Evolutionary conservation across 2,113 vertebrate species (phyloP).

Genomic region (Microcebus griseorufus): DNA sequence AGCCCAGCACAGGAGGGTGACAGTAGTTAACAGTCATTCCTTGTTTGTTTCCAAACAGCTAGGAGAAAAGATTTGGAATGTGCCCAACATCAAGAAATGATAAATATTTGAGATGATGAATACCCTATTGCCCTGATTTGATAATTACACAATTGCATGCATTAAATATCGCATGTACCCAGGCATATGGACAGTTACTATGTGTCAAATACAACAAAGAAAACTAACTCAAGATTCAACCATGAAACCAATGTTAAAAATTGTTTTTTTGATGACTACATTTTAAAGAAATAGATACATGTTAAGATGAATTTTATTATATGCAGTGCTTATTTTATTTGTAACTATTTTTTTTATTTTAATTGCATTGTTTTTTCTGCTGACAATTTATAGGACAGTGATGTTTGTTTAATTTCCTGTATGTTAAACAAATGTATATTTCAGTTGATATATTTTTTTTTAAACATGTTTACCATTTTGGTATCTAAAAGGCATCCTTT

Average conservation of each 20-base stretch:
- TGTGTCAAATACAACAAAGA: neutral
- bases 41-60: neutral
- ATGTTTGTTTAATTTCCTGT: neutral
- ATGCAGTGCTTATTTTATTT: neutral
- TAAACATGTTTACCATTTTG: neutral
- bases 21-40: neutral
- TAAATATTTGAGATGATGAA: neutral
- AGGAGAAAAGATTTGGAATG: neutral
- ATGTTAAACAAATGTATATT: neutral
- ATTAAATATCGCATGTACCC: neutral
- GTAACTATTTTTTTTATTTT: neutral
- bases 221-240: neutral
- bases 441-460: neutral
- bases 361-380: neutral
- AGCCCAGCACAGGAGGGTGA: neutral
- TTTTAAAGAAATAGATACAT: neutral
- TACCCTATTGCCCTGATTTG: neutral
- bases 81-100: neutral
- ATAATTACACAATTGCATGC: neutral
- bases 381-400: neutral
- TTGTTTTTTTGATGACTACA: neutral
- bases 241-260: neutral
- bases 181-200: neutral
- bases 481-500: neutral
- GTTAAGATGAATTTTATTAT: neutral